A percentile compares a stretch with the other conserved stretches of the same genome.
Evolutionary conservation across 2,797 vertebrate species (phyloP).

Genomic region (Macropodus opercularis): DNA sequence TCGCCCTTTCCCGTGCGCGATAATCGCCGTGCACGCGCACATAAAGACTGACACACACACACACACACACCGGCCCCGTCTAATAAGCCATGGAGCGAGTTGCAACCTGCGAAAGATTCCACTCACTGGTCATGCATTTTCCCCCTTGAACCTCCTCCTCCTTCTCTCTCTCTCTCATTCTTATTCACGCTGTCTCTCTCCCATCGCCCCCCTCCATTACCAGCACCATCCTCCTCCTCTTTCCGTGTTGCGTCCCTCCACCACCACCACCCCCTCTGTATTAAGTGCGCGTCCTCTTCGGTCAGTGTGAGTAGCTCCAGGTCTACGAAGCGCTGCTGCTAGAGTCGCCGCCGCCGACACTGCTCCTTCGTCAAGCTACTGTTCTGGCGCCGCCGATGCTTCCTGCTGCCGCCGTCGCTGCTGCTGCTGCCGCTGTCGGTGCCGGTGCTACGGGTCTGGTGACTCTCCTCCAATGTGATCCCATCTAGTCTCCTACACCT

Average conservation of each 20-base stretch:
- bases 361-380: slow-evolving; percentile 32
- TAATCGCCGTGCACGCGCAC: slow-evolving; percentile 22
- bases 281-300: slow-evolving; percentile 74
- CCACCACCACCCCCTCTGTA: slow-evolving; percentile 51
- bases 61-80: slow-evolving; percentile 38
- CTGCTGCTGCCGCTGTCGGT: slow-evolving; percentile 8
- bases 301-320: slow-evolving; percentile 66
- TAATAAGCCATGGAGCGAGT: slow-evolving; percentile 71
- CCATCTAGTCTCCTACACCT: slow-evolving; percentile 37
- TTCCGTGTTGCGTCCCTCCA: slow-evolving; percentile 48
- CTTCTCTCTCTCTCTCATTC: slow-evolving; percentile 43
- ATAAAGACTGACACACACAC: slow-evolving; percentile 6
- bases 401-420: not conserved
- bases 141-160: slow-evolving; percentile 75
- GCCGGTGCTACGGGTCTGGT: slow-evolving; percentile 43
- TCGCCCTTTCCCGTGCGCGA: slow-evolving; percentile 12
- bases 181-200: slow-evolving; percentile 43
- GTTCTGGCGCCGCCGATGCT: not conserved
- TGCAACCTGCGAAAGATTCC: slow-evolving; percentile 81
- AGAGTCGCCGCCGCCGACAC: slow-evolving; percentile 17
- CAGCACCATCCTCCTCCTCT: slow-evolving; percentile 38
- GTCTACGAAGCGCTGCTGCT: slow-evolving; percentile 44
- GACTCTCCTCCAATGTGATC: slow-evolving; percentile 32
- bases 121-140: slow-evolving; percentile 82
- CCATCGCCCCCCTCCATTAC: slow-evolving; percentile 51